Evolutionary conservation across 2,113 vertebrate genomes (phyloP).

Genomic region (Pygathrix nemaeus): DNA sequence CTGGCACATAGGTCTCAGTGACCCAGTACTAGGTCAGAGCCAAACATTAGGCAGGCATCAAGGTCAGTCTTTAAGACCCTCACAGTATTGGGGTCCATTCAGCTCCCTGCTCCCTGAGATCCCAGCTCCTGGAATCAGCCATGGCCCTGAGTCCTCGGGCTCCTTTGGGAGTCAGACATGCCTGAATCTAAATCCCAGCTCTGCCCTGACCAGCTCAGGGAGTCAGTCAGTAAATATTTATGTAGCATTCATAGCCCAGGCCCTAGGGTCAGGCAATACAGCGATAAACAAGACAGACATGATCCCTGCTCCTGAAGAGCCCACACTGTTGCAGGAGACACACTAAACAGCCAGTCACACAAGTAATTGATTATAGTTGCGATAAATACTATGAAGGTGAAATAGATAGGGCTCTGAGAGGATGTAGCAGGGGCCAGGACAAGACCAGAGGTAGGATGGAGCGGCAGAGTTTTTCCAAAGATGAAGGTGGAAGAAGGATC

Average conservation of each 20-base stretch:
- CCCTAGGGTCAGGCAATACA: constrained; percentile 51
- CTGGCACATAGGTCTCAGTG: fast-evolving
- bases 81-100: neutral
- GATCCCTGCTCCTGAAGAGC: constrained; percentile 38
- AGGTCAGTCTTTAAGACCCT: constrained; percentile 5
- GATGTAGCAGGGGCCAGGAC: neutral
- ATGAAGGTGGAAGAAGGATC: neutral
- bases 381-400: constrained; percentile 25
- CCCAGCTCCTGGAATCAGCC: neutral
- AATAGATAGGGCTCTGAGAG: neutral
- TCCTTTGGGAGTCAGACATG: constrained; percentile 14
- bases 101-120: neutral
- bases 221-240: constrained; percentile 68
- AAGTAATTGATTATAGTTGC: constrained; percentile 32
- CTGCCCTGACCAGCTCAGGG: constrained; percentile 55
- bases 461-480: neutral
- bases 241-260: constrained; percentile 52
- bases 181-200: constrained; percentile 53
- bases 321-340: neutral
- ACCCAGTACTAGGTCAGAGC: neutral
- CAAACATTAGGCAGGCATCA: neutral
- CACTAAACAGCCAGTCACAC: constrained; percentile 47
- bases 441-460: neutral
- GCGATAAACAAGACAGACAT: constrained; percentile 46
- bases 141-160: neutral